A percentile compares a stretch with the other conserved stretches of the same genome.
phyloP scores from a whole-genome alignment of 2,797 vertebrate genomes.

The Mormyrops attenuatus region DNA sequence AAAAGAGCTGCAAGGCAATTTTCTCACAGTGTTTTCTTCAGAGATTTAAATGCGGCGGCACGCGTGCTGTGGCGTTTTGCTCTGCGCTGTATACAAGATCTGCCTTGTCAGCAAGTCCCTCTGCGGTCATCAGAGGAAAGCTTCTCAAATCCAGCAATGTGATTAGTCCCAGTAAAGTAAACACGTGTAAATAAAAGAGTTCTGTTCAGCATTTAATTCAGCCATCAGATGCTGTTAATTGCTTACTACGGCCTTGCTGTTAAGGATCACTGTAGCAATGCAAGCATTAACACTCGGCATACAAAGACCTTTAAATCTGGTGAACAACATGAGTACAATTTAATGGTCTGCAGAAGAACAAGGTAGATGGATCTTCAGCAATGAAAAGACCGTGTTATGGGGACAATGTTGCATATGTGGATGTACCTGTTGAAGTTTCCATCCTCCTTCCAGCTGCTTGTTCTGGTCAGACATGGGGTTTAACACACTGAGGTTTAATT shows the following conservation, averaged over 20 bases:
- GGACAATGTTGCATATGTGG: neutral
- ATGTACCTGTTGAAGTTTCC: neutral
- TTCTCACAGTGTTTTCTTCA: neutral
- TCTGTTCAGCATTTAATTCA: neutral
- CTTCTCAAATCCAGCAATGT: neutral
- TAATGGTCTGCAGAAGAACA: neutral
- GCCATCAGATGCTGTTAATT: neutral
- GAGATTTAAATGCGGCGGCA: neutral
- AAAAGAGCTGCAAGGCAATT: neutral
- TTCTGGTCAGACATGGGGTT: neutral
- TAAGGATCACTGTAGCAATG: neutral
- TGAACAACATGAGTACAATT: neutral
- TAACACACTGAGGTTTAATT: neutral
- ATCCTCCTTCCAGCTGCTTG: neutral
- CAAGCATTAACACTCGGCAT: neutral
- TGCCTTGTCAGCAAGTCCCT: conserved; percentile 1
- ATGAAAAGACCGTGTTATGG: neutral
- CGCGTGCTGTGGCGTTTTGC: neutral
- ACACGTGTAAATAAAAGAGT: neutral
- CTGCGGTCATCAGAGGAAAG: neutral
- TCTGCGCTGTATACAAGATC: neutral
- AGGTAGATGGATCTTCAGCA: neutral
- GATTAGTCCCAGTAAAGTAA: conserved; percentile 2
- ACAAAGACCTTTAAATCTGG: neutral
- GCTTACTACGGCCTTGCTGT: neutral